phyloP scores from a whole-genome alignment of 2,113 vertebrate genomes.

The Thymallus thymallus region DNA sequence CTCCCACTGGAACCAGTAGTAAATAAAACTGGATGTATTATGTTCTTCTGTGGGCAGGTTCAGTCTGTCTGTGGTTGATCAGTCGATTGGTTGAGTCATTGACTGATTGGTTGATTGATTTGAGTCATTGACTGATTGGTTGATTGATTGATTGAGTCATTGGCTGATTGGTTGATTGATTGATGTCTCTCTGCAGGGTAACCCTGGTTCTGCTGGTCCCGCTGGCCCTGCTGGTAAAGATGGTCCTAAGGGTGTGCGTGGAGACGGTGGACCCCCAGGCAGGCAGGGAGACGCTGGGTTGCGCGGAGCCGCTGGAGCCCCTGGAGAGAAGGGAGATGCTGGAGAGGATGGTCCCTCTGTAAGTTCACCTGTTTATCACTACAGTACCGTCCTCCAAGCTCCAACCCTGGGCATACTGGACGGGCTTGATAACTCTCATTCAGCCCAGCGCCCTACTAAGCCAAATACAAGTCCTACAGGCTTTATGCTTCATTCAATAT shows the following conservation, averaged over 20 bases:
- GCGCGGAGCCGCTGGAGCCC: constrained; percentile 82
- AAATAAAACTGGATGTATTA: neutral
- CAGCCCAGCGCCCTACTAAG: too few relatives aligned
- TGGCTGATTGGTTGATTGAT: neutral
- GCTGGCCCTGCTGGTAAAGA: constrained; percentile 91
- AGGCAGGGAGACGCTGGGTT: constrained; percentile 88
- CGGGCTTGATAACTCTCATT: too few relatives aligned
- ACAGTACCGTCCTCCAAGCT: neutral
- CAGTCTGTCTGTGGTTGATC: too few relatives aligned
- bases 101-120: neutral
- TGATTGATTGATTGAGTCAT: neutral
- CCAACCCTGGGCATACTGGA: neutral
- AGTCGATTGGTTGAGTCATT: neutral
- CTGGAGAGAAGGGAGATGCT: constrained; percentile 91
- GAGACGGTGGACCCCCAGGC: constrained; percentile 84
- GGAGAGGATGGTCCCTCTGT: constrained; percentile 90
- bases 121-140: neutral
- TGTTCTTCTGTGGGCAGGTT: neutral
- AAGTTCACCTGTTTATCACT: constrained; percentile 41
- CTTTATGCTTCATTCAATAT: neutral
- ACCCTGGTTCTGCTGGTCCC: constrained; percentile 87
- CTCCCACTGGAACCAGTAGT: too few relatives aligned
- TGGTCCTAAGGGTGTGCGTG: constrained; percentile 90
- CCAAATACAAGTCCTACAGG: neutral
- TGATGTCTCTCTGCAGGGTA: constrained; percentile 76